These are phyloP conservation scores for Montifringilla adamsi DNA, from an alignment of 2,113 vertebrate species.

Conservation along the genomic window DNA sequence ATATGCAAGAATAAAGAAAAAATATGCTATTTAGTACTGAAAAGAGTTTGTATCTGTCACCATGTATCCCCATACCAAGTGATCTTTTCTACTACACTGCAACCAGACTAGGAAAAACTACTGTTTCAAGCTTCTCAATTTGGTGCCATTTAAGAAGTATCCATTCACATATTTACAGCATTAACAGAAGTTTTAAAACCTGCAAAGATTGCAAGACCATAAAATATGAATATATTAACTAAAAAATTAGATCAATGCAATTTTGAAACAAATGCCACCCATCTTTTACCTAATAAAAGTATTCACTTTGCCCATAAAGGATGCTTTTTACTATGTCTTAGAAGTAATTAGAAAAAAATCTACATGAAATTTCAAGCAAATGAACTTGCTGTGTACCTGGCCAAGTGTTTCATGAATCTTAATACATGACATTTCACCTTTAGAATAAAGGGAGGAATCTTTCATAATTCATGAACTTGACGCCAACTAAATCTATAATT, in stretches of 20 bases:
- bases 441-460: neutral
- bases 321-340: neutral
- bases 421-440: neutral
- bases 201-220: neutral
- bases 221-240: neutral
- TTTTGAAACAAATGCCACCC: neutral
- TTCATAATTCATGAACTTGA: neutral
- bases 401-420: neutral
- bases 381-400: neutral
- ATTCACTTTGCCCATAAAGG: neutral
- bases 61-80: neutral
- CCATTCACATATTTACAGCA: neutral
- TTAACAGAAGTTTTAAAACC: neutral
- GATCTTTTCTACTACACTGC: neutral
- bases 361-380: neutral
- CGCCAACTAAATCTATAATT: neutral
- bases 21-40: neutral
- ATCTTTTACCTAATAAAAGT: neutral
- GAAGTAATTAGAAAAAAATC: neutral
- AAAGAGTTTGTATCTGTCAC: rapidly evolving
- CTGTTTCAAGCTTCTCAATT: neutral
- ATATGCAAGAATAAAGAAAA: neutral
- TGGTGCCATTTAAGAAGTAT: neutral
- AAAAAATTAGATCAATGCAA: neutral
- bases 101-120: neutral